These are phyloP conservation scores for Poecile atricapillus DNA, from an alignment of 2,113 vertebrate genomes.

Conservation along the genomic window DNA sequence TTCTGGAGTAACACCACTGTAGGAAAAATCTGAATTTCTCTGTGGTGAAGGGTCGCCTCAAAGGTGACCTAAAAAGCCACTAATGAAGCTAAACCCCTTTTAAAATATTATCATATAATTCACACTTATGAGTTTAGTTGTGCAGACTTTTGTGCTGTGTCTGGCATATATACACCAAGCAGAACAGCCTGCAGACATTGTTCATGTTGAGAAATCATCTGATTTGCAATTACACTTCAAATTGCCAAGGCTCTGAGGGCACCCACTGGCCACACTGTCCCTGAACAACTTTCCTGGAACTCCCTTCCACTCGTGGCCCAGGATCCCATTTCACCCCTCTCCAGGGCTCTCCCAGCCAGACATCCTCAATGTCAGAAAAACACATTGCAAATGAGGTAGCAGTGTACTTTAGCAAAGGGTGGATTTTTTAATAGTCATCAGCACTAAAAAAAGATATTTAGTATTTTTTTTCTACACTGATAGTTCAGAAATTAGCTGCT, in stretches of 20 bases:
- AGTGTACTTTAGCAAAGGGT: neutral
- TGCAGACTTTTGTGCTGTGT: neutral
- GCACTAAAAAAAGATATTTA: neutral
- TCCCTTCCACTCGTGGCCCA: rapidly evolving
- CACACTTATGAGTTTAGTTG: neutral
- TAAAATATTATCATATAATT: neutral
- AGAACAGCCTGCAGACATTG: neutral
- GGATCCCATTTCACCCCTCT: neutral
- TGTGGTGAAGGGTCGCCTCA: neutral
- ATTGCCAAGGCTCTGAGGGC: neutral
- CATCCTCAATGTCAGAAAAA: neutral
- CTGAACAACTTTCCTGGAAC: neutral
- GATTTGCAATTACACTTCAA: neutral
- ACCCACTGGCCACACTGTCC: neutral
- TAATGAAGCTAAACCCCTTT: neutral
- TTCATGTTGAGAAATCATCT: neutral
- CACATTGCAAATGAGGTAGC: neutral
- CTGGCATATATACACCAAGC: neutral
- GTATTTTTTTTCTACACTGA: neutral
- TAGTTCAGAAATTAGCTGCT: neutral
- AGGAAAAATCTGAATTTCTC: neutral
- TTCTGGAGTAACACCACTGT: neutral
- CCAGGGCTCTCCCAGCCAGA: neutral
- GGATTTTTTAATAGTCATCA: neutral
- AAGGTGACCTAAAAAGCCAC: neutral